phyloP scores from a whole-genome alignment of 2,113 vertebrate genomes.

The Chamaetylas fuelleborni region DNA sequence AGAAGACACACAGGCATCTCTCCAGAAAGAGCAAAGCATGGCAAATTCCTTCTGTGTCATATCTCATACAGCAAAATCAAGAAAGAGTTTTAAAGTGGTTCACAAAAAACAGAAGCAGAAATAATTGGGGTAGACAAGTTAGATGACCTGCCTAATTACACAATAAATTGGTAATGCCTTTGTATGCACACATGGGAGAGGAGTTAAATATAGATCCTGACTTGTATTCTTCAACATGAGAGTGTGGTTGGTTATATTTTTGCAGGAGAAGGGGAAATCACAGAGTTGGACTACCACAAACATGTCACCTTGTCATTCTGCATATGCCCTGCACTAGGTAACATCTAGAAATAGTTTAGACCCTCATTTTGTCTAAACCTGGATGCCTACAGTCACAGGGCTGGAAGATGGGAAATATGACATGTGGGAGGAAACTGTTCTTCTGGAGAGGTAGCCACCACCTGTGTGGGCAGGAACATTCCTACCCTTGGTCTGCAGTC shows the following conservation, averaged over 20 bases:
- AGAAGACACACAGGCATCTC: neutral
- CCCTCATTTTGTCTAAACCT: neutral
- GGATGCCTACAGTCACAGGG: neutral
- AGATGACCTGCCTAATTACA: neutral
- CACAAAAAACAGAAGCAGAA: neutral
- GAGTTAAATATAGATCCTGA: neutral
- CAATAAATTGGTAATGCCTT: neutral
- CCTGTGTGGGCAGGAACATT: neutral
- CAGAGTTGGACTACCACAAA: neutral
- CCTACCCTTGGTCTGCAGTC: neutral
- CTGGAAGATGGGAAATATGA: accelerated
- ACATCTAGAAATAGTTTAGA: neutral
- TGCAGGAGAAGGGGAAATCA: neutral
- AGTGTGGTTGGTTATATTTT: neutral
- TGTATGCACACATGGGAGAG: neutral
- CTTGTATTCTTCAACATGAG: neutral
- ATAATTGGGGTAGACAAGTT: neutral
- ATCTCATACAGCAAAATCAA: neutral
- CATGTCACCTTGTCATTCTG: accelerated
- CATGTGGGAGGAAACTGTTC: neutral
- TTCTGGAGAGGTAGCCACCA: neutral
- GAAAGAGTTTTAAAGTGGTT: neutral
- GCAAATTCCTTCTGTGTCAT: neutral
- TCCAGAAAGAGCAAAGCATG: neutral
- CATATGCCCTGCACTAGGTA: accelerated